These are phyloP conservation scores for Fregata magnificens DNA, from an alignment of 2,113 vertebrate species.

Conservation along the genomic window DNA sequence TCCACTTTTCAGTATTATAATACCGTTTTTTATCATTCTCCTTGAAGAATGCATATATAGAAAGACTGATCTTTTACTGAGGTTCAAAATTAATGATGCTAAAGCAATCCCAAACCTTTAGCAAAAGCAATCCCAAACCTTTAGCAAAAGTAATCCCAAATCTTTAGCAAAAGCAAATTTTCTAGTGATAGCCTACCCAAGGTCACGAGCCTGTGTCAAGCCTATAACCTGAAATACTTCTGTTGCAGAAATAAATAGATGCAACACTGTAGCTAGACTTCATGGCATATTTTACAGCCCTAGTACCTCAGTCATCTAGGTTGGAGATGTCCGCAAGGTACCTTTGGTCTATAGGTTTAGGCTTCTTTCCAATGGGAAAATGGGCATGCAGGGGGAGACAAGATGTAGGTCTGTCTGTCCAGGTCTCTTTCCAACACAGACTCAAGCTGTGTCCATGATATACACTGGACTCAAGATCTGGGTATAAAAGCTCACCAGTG, in stretches of 20 bases:
- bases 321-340: rapidly evolving
- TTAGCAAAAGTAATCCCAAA: not conserved
- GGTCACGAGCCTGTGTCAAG: not conserved
- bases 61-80: not conserved
- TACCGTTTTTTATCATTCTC: not conserved
- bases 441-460: not conserved
- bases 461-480: not conserved
- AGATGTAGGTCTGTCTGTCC: not conserved
- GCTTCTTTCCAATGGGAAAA: not conserved
- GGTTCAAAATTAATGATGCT: not conserved
- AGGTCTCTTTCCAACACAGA: not conserved
- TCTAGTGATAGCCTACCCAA: not conserved
- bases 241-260: not conserved
- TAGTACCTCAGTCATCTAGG: not conserved
- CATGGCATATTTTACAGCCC: not conserved
- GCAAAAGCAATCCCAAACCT: not conserved
- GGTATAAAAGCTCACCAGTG: not conserved
- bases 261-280: not conserved
- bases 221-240: not conserved
- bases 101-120: not conserved
- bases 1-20: not conserved
- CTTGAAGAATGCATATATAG: not conserved
- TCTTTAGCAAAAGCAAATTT: not conserved
- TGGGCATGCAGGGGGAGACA: not conserved
- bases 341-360: not conserved